Evolutionary conservation across 2,797 vertebrate genomes (phyloP).

Genomic region (Phoebastria nigripes): DNA sequence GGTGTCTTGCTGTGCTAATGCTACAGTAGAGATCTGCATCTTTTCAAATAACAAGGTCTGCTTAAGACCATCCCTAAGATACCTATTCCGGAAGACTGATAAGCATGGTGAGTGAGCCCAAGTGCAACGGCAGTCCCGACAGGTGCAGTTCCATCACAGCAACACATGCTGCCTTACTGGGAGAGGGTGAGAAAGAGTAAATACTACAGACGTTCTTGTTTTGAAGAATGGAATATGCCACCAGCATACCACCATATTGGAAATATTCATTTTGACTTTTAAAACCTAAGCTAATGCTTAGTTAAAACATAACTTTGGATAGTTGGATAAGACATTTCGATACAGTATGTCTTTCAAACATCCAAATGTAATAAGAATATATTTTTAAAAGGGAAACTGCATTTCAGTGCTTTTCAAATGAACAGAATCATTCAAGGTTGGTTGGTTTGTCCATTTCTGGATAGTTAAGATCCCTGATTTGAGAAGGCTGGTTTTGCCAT

Average conservation of each 20-base stretch:
- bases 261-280: background rate
- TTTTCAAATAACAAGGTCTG: background rate
- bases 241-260: background rate
- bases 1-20: background rate
- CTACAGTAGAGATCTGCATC: background rate
- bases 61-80: background rate
- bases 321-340: background rate
- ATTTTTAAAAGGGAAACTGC: background rate
- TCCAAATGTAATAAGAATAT: background rate
- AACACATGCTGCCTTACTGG: background rate
- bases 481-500: background rate
- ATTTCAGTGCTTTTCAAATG: background rate
- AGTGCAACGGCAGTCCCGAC: fast-evolving
- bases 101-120: background rate
- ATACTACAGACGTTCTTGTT: background rate
- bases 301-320: background rate
- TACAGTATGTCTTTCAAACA: background rate
- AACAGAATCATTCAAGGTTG: background rate
- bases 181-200: background rate
- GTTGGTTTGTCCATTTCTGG: background rate
- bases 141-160: background rate
- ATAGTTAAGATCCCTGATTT: background rate
- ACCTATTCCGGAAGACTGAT: background rate
- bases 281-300: background rate
- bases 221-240: background rate